A percentile compares a stretch with the other conserved stretches of the same genome.
Evolutionary conservation across 2,797 vertebrate genomes (phyloP).

Genomic region (Lagocephalus sceleratus): DNA sequence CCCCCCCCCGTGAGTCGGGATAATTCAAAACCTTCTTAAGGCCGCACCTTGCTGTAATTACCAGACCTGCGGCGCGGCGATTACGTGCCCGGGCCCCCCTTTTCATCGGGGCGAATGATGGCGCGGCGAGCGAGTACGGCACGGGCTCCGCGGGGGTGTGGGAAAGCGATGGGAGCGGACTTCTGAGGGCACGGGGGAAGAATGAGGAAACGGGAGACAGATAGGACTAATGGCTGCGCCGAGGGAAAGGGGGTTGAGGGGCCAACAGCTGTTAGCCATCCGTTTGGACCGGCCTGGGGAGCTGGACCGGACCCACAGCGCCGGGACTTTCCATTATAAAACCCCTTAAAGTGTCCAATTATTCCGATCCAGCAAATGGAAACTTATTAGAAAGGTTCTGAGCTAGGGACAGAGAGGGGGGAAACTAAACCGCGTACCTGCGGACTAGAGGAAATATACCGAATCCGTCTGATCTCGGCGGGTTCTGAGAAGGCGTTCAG

Average conservation of each 20-base stretch:
- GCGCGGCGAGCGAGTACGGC: slow-evolving; percentile 44
- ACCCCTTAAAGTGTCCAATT: slow-evolving; percentile 23
- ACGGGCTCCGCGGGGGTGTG: slow-evolving; percentile 64
- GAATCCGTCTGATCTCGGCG: too few species aligned
- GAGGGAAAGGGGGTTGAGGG: slow-evolving; percentile 66
- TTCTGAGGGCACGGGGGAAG: slow-evolving; percentile 62
- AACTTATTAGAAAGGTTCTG: slow-evolving; percentile 3
- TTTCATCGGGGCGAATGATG: slow-evolving; percentile 44
- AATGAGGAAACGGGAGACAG: slow-evolving; percentile 72
- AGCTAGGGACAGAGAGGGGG: slow-evolving; percentile 1
- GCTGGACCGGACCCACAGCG: slow-evolving; percentile 21
- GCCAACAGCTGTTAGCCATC: slow-evolving; percentile 72
- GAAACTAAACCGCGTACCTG: not conserved
- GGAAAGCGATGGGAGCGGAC: slow-evolving; percentile 59
- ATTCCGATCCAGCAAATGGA: slow-evolving; percentile 20
- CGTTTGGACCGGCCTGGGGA: slow-evolving; percentile 54
- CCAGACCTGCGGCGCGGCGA: slow-evolving; percentile 11
- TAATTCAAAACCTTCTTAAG: slow-evolving; percentile 39
- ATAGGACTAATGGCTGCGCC: slow-evolving; percentile 66
- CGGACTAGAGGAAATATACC: not conserved
- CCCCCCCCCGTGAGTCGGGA: not conserved
- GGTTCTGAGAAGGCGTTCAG: too few species aligned
- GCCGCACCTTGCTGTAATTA: slow-evolving; percentile 51
- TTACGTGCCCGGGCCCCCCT: slow-evolving; percentile 17
- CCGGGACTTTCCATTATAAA: slow-evolving; percentile 51